Conservation (phyloP, 30 jellyfish, hydroid and myxozoan species). For the Clytia hemisphaerica region DNA sequence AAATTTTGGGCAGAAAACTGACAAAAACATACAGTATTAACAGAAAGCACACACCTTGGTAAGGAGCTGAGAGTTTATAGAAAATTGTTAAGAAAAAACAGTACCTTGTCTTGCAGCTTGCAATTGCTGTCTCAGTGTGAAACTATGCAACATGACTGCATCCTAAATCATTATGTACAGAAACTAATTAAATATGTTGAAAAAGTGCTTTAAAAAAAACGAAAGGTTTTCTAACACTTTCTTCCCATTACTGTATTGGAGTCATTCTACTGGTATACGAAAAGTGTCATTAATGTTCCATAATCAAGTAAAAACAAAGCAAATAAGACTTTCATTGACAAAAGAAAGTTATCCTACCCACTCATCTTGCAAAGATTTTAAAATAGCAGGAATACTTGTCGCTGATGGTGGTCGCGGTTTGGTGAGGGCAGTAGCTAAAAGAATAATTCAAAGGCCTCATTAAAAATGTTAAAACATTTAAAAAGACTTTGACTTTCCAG, state of each 20-base stretch:
- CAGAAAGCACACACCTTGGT: too few species aligned
- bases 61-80: too few species aligned
- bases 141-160: slow-evolving; percentile 98
- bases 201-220: not conserved
- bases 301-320: too few species aligned
- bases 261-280: too few species aligned
- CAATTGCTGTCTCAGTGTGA: slow-evolving; percentile 84
- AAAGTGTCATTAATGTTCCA: too few species aligned
- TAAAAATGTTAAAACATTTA: not conserved
- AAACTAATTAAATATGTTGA: not conserved
- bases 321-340: not conserved
- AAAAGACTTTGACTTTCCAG: too few species aligned
- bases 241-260: too few species aligned
- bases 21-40: not conserved
- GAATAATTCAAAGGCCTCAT: too few species aligned
- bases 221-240: too few species aligned
- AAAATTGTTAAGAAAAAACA: not conserved
- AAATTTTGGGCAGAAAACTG: not conserved
- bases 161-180: slow-evolving; percentile 37
- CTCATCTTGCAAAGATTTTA: slow-evolving; percentile 94
- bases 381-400: slow-evolving; percentile 95
- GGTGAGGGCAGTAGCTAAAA: slow-evolving; percentile 75
- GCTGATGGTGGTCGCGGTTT: slow-evolving; percentile 97
- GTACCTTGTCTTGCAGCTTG: slow-evolving; percentile 98
- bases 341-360: too few species aligned